Percentiles rank a stretch among this genome's conserved stretches.
Conservation (phyloP, 2,113 vertebrate genomes). For the Pluvianellus socialis region DNA sequence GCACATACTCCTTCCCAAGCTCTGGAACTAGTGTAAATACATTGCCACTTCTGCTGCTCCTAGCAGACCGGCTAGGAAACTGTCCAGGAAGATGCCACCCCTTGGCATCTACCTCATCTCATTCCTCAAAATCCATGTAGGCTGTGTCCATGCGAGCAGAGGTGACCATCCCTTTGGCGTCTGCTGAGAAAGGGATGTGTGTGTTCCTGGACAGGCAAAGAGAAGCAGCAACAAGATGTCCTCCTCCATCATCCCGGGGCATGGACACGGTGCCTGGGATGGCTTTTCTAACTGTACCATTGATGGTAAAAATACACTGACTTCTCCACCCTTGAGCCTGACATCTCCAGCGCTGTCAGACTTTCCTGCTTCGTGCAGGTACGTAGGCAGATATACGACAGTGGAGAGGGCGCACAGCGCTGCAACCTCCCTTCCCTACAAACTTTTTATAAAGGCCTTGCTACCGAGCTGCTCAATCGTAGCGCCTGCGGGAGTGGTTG, state of each 20-base stretch:
- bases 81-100: neutral
- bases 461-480: neutral
- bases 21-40: neutral
- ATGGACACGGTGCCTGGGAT: fast-evolving
- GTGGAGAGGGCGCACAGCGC: neutral
- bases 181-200: neutral
- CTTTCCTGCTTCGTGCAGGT: fast-evolving
- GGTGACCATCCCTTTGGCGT: neutral
- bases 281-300: neutral
- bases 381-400: neutral
- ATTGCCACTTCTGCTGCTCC: neutral
- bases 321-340: neutral
- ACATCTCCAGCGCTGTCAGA: neutral
- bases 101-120: neutral
- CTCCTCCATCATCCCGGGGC: neutral
- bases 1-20: neutral
- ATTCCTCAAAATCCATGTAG: neutral
- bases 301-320: neutral
- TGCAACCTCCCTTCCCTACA: neutral
- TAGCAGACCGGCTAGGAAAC: neutral
- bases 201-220: neutral
- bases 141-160: neutral
- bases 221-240: neutral
- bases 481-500: neutral
- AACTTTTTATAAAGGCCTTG: neutral